Evolutionary conservation across 2,888 invertebrate genomes (phyloP), one percentile per base, ranked within the genome.

Genomic region (Dicranocentrus wangi): DNA sequence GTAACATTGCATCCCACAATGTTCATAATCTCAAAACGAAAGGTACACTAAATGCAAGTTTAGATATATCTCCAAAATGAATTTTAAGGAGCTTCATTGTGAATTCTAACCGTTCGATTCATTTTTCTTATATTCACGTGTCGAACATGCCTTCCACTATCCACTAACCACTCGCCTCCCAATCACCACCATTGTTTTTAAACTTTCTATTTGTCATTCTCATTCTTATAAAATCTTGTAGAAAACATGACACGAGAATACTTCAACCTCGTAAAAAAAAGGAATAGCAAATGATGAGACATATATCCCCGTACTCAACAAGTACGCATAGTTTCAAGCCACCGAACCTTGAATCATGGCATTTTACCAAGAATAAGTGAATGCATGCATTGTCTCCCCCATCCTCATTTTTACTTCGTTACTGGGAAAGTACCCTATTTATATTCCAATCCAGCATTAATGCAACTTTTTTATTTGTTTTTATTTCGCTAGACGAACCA

Each of bases 401-500:
- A 21, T 32, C 32, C 28, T 42, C 42, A 42, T 53, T 63, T 60
- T 53, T 63, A 63, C 70, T 39, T 51, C 39, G 28, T 28, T 60
- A 5, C 15, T 3, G 42, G 32, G 17, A 60, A 73, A 58, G 47
- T 65, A 60, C 68, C 71, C 78, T 61, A 83, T 85, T 85, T 83
- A 82, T 83, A 83, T 83, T 83, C 83, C 63, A 77, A 72, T 78
- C 81, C 66, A 69, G 78, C 43, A 70, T 68, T 82, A 83, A 83
- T 81, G 72, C 53, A 68, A 83, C 77, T 73, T 82, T 72, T 83
- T 84, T 85, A 85, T 85, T 85, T 85, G 84, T 85, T 84, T 85
- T 84, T 82, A 80, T 82, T 81, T 80, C 81, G 65, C 53, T 75
- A 66, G 70, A 73, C 63, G 68, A 69, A 75, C 71, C 61, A 80